These are phyloP conservation scores for Aleadryas rufinucha DNA, from an alignment of 2,113 vertebrate species.

Conservation along the genomic window DNA sequence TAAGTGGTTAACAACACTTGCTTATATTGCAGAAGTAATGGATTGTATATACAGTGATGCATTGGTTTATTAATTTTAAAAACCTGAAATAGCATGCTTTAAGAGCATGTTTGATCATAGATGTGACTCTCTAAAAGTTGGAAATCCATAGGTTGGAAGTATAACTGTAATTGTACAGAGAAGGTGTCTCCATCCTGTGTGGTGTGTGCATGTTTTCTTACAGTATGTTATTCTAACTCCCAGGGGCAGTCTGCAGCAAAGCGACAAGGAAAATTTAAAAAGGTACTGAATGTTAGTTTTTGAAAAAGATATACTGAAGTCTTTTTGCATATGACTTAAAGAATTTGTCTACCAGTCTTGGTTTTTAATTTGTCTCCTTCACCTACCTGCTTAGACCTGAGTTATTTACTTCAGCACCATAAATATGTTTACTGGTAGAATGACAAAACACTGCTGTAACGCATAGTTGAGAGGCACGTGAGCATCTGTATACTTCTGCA, in stretches of 20 bases:
- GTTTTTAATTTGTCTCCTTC: conserved; percentile 47
- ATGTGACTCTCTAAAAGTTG: conserved; percentile 15
- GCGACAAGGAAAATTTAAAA: conserved; percentile 99
- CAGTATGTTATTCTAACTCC: conserved; percentile 99
- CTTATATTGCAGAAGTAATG: conserved; percentile 15
- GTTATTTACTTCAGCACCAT: neutral
- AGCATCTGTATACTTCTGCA: neutral
- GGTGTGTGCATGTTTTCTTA: conserved; percentile 91
- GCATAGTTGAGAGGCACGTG: neutral
- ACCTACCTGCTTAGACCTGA: conserved; percentile 44
- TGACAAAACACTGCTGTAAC: neutral
- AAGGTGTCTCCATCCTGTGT: conserved; percentile 80
- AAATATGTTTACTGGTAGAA: neutral
- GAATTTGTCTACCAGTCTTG: conserved; percentile 65
- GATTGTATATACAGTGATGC: neutral
- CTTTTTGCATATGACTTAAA: conserved; percentile 70
- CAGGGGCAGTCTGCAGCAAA: conserved; percentile 99
- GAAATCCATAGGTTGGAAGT: conserved; percentile 30
- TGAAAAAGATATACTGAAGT: conserved; percentile 74
- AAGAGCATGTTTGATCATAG: conserved; percentile 54
- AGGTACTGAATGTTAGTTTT: conserved; percentile 96
- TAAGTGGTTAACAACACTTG: conserved; percentile 54
- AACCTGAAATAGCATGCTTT: conserved; percentile 42
- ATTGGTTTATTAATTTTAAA: conserved; percentile 10
- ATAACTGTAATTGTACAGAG: conserved; percentile 49